A percentile compares a stretch with the other conserved stretches of the same genome.
Conservation (phyloP, 2,888 invertebrate species). For the Agrotis exclamationis region DNA sequence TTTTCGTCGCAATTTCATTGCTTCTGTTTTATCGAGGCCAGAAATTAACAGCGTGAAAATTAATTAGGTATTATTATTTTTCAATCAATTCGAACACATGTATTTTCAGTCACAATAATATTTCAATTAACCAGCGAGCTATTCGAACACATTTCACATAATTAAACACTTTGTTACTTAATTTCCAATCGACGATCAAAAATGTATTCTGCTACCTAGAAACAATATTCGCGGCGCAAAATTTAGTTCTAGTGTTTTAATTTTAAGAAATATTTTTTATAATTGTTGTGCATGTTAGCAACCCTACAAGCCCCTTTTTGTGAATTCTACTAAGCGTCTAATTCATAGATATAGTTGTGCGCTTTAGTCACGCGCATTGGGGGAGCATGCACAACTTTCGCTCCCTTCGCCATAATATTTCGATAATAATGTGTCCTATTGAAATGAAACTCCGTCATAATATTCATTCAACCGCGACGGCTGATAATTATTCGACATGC, state of each 20-base stretch:
- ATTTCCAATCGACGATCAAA: slow-evolving; percentile 41
- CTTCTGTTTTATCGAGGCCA: slow-evolving; percentile 34
- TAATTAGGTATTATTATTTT: slow-evolving; percentile 61
- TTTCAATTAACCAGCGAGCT: slow-evolving; percentile 53
- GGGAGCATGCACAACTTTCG: slow-evolving; percentile 74
- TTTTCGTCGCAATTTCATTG: slow-evolving; percentile 34
- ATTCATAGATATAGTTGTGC: slow-evolving; percentile 84
- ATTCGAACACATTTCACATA: slow-evolving; percentile 54
- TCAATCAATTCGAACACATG: slow-evolving; percentile 58
- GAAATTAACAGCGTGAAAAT: slow-evolving; percentile 56
- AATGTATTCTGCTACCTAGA: slow-evolving; percentile 1
- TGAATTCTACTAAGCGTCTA: slow-evolving; percentile 83
- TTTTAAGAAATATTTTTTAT: not conserved
- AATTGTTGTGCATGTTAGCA: slow-evolving; percentile 48
- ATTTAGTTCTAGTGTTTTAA: not conserved
- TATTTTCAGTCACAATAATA: slow-evolving; percentile 55
- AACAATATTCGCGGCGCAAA: not conserved
- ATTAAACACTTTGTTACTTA: slow-evolving; percentile 55
- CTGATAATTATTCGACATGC: slow-evolving; percentile 52
- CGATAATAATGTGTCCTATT: slow-evolving; percentile 79
- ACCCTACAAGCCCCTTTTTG: slow-evolving; percentile 78
- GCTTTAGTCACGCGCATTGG: slow-evolving; percentile 82
- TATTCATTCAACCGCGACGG: slow-evolving; percentile 70
- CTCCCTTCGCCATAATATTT: slow-evolving; percentile 77
- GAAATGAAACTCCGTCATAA: slow-evolving; percentile 83